A percentile compares a stretch with the other conserved stretches of the same genome.
These are phyloP conservation scores for Limnephilus marmoratus DNA, from an alignment of 2,888 invertebrate species.

Conservation along the genomic window DNA sequence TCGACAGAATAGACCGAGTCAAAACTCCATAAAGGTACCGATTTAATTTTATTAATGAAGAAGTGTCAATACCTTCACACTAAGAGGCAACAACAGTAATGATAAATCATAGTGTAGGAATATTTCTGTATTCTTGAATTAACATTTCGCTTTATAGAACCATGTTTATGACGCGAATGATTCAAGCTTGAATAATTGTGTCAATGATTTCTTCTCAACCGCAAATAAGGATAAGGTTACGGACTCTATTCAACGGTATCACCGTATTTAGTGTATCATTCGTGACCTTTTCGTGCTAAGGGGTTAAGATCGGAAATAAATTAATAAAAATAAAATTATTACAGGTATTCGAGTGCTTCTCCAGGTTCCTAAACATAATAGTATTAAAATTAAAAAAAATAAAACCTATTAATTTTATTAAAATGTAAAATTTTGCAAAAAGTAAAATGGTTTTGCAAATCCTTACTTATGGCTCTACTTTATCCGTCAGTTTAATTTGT, in stretches of 20 bases:
- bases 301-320: too few species aligned
- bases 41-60: not conserved
- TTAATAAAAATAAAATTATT: too few species aligned
- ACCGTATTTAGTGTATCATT: not conserved
- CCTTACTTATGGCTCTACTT: too few species aligned
- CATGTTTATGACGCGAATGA: not conserved
- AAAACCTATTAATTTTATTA: too few species aligned
- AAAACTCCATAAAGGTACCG: not conserved
- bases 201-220: constrained; percentile 16
- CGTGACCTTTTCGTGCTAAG: too few species aligned
- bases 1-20: not conserved
- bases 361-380: too few species aligned
- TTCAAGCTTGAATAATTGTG: constrained; percentile 9
- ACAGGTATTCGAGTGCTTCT: too few species aligned
- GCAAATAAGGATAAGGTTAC: not conserved
- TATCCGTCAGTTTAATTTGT: too few species aligned
- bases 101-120: not conserved
- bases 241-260: not conserved
- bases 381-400: too few species aligned
- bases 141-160: not conserved
- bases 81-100: not conserved
- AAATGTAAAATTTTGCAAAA: too few species aligned
- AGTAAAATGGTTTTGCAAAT: too few species aligned
- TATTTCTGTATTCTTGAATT: not conserved
- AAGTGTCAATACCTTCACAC: not conserved